Evolutionary conservation across 2,797 vertebrate genomes (phyloP).

Genomic region (Arrhamphus sclerolepis): DNA sequence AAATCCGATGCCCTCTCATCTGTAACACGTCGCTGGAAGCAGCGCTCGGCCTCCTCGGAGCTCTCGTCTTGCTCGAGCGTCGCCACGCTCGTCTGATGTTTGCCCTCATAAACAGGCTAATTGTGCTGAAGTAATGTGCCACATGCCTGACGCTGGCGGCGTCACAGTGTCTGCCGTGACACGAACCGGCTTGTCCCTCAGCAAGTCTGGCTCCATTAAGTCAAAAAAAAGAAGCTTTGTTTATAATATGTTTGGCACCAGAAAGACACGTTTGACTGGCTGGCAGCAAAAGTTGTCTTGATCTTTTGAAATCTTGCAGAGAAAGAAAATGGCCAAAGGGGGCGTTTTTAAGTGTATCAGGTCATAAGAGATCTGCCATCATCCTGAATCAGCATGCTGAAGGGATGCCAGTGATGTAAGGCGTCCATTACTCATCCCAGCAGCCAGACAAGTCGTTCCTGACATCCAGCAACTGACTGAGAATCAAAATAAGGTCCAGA

Average conservation of each 20-base stretch:
- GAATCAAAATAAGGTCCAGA: conserved; percentile 32
- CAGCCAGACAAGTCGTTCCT: not conserved
- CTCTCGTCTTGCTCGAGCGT: conserved; percentile 34
- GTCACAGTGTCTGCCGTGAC: conserved; percentile 42
- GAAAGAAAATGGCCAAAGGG: too few relatives aligned
- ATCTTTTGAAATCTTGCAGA: too few relatives aligned
- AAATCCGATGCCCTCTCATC: conserved; percentile 36
- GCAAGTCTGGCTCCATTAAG: conserved; percentile 17
- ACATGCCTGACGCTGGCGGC: conserved; percentile 65
- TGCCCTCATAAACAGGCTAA: conserved; percentile 59
- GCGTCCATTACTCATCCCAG: conserved; percentile 26
- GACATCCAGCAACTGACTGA: conserved; percentile 19
- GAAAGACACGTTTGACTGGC: too few relatives aligned
- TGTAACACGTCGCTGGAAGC: too few relatives aligned
- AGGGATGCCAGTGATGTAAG: too few relatives aligned
- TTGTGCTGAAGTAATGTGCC: conserved; percentile 71
- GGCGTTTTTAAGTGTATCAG: too few relatives aligned
- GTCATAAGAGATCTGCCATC: too few relatives aligned
- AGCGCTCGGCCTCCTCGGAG: conserved; percentile 1
- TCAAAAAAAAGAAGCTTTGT: too few relatives aligned
- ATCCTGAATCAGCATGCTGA: too few relatives aligned
- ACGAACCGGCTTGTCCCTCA: not conserved
- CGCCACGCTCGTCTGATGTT: conserved; percentile 7
- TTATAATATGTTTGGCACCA: too few relatives aligned
- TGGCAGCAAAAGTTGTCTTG: too few relatives aligned